A percentile compares a stretch with the other conserved stretches of the same genome.
Conservation (phyloP, 2,888 invertebrate genomes). For the Trachelus stipa region DNA sequence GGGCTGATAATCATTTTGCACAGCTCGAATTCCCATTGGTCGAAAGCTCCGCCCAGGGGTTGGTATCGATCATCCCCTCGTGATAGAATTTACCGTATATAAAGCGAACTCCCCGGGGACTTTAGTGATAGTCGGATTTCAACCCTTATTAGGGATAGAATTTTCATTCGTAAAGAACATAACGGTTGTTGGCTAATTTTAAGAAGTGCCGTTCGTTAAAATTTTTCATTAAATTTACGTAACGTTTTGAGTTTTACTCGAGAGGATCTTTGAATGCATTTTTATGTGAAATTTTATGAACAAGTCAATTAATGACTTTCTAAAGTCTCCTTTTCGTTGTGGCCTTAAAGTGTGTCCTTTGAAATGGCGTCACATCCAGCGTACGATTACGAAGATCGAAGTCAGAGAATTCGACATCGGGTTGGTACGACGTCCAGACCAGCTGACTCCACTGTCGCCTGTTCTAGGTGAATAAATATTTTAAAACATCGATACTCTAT, state of each 20-base stretch:
- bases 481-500: neutral
- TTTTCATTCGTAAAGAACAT: neutral
- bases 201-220: neutral
- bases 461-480: slow-evolving; percentile 39
- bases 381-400: slow-evolving; percentile 61
- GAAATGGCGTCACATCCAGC: slow-evolving; percentile 58
- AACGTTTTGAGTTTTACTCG: neutral
- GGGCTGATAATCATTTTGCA: slow-evolving; percentile 41
- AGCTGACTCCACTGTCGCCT: slow-evolving; percentile 57
- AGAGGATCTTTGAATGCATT: neutral
- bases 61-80: slow-evolving; percentile 59
- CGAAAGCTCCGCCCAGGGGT: slow-evolving; percentile 56
- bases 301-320: neutral
- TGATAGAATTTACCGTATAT: slow-evolving; percentile 43
- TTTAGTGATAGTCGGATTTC: slow-evolving; percentile 39
- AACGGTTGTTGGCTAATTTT: neutral
- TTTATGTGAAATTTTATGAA: neutral
- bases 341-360: neutral
- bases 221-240: neutral
- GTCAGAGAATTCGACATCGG: slow-evolving; percentile 56
- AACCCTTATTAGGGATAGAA: slow-evolving; percentile 16
- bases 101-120: slow-evolving; percentile 53
- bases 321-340: neutral
- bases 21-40: slow-evolving; percentile 42
- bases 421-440: slow-evolving; percentile 53